Percentiles rank a stretch among this genome's conserved stretches.
phyloP scores from a whole-genome alignment of 2,113 vertebrate genomes.

The Chinchilla lanigera region DNA sequence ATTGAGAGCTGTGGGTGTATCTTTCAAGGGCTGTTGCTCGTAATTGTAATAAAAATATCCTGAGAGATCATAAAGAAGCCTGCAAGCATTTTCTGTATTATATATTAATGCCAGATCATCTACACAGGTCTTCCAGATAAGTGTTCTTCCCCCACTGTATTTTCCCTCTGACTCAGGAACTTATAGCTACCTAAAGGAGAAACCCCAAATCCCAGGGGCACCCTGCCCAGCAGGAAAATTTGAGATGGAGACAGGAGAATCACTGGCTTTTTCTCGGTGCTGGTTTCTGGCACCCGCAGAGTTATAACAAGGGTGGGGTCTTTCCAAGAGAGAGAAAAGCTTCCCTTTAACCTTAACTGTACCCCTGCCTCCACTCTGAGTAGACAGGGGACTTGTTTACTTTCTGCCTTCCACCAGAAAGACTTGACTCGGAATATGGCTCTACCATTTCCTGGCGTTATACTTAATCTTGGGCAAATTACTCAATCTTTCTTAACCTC shows the following conservation, averaged over 20 bases:
- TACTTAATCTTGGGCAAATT: background rate
- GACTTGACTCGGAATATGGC: background rate
- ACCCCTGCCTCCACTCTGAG: too few relatives aligned
- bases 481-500: conserved; percentile 20
- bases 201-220: background rate
- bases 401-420: background rate
- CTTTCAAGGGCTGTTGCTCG: conserved; percentile 60
- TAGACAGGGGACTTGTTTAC: background rate
- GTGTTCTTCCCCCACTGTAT: background rate
- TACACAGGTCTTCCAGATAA: background rate
- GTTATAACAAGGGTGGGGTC: background rate
- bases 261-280: background rate
- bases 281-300: background rate
- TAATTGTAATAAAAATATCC: conserved; percentile 81
- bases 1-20: conserved; percentile 51
- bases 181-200: background rate
- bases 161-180: conserved; percentile 38
- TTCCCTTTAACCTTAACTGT: background rate
- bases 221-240: background rate
- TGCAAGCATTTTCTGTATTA: conserved; percentile 54
- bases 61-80: conserved; percentile 68
- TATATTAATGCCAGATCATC: conserved; percentile 68
- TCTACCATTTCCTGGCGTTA: background rate
- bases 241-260: background rate
- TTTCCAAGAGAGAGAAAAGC: background rate